These are phyloP conservation scores for Anthonomus grandis DNA, from an alignment of 1,140 invertebrate genomes.

Conservation along the genomic window DNA sequence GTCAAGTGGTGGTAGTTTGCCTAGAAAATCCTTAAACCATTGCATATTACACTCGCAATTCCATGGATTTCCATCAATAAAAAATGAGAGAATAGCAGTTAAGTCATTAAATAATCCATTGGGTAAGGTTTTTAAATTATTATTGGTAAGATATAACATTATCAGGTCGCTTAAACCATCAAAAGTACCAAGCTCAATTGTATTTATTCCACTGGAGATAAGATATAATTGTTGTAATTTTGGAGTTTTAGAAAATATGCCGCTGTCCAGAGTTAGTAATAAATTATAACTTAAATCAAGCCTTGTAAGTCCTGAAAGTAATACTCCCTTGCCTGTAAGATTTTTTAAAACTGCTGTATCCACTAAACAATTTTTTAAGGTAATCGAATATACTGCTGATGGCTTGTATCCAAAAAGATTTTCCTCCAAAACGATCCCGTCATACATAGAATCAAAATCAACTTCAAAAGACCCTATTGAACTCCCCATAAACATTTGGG, in stretches of 20 bases:
- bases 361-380: background rate
- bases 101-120: constrained; percentile 10
- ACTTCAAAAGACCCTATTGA: too few relatives aligned
- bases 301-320: background rate
- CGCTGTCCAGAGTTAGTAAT: background rate
- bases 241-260: constrained; percentile 2
- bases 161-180: background rate
- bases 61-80: constrained; percentile 16
- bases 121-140: background rate
- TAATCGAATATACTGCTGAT: background rate
- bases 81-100: background rate
- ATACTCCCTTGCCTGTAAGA: background rate
- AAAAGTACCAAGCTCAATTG: constrained; percentile 1
- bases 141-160: background rate
- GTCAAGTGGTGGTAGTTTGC: background rate
- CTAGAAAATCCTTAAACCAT: constrained; percentile 23
- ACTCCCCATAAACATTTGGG: too few relatives aligned
- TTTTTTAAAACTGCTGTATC: background rate
- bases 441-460: background rate
- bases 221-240: background rate
- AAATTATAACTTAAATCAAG: constrained; percentile 3
- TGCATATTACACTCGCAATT: constrained; percentile 21
- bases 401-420: background rate
- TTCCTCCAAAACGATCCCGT: background rate
- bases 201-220: background rate